These are phyloP conservation scores for Glaucidium brasilianum DNA, from an alignment of 2,113 vertebrate species.

Conservation along the genomic window DNA sequence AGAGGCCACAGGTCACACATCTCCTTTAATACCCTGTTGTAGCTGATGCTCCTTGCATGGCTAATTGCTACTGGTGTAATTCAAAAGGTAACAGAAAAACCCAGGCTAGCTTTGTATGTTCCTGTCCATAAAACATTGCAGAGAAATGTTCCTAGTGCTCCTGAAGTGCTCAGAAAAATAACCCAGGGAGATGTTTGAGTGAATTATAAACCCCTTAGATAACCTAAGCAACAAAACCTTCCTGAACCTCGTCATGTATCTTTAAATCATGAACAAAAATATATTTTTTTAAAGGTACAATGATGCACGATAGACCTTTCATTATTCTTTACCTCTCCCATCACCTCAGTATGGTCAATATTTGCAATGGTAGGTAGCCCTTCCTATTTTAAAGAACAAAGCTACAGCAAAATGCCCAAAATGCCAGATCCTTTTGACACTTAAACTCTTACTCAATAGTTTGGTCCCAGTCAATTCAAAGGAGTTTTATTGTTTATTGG, in stretches of 20 bases:
- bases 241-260: not conserved
- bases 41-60: constrained; percentile 1
- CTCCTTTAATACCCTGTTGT: not conserved
- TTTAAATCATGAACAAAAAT: not conserved
- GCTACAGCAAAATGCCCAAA: not conserved
- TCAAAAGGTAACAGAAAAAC: constrained; percentile 13
- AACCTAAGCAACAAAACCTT: not conserved
- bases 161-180: constrained; percentile 18
- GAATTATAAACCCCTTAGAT: not conserved
- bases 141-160: not conserved
- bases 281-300: not conserved
- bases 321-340: not conserved
- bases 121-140: not conserved
- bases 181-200: not conserved
- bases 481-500: not conserved
- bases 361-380: not conserved
- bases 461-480: not conserved
- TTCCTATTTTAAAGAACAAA: not conserved
- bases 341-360: not conserved
- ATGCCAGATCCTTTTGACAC: not conserved
- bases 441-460: not conserved
- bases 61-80: constrained; percentile 14
- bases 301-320: not conserved
- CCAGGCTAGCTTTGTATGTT: not conserved
- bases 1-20: not conserved